Evolutionary conservation across 2,888 invertebrate genomes (phyloP).

Genomic region (Platerodrilus igneus): DNA sequence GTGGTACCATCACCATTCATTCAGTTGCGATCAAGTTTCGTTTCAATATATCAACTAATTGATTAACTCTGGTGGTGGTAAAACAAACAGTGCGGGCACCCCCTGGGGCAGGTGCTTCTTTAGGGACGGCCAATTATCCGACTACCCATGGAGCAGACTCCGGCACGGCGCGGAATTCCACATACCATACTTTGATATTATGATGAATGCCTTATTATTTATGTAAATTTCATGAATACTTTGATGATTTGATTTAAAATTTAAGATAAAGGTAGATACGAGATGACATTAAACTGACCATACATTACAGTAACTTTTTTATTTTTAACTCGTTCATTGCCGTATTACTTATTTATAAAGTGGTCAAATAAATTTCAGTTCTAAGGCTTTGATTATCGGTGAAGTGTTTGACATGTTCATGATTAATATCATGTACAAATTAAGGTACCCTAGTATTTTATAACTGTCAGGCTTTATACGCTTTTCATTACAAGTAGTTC

Average conservation of each 20-base stretch:
- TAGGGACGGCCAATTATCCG: slow-evolving; percentile 43
- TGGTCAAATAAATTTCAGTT: too few species aligned
- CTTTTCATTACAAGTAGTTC: too few species aligned
- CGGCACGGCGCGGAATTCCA: slow-evolving; percentile 36
- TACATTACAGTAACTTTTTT: too few species aligned
- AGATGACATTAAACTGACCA: slow-evolving; percentile 32
- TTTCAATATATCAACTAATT: slow-evolving; percentile 27
- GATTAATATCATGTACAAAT: too few species aligned
- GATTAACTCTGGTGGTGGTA: slow-evolving; percentile 33
- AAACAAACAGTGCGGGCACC: slow-evolving; percentile 38
- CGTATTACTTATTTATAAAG: too few species aligned
- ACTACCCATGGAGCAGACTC: slow-evolving; percentile 38
- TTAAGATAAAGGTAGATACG: slow-evolving; percentile 20
- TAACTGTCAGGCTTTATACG: too few species aligned
- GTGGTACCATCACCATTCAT: slow-evolving; percentile 17
- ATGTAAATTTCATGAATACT: slow-evolving; percentile 20
- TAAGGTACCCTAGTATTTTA: too few species aligned
- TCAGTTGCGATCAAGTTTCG: slow-evolving; percentile 22
- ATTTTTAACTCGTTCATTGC: too few species aligned
- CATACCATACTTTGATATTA: slow-evolving; percentile 19
- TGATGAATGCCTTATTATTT: too few species aligned
- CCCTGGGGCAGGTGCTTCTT: slow-evolving; percentile 39
- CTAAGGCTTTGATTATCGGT: too few species aligned
- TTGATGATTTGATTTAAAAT: slow-evolving; percentile 29
- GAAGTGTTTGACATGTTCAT: too few species aligned